Evolutionary conservation across 2,888 invertebrate species (phyloP).

Genomic region (Plagodis dolabraria): DNA sequence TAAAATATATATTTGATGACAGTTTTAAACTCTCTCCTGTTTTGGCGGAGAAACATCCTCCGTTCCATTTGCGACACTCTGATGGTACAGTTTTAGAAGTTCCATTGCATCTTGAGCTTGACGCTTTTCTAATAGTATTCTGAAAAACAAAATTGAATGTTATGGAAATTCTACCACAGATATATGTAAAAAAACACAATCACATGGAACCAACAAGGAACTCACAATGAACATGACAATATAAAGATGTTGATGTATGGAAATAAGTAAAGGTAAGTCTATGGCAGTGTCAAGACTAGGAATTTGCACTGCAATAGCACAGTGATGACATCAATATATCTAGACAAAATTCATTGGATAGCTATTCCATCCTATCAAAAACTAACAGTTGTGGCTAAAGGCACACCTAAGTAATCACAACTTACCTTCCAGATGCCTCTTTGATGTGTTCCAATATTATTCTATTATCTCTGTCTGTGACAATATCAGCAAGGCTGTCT

Average conservation of each 20-base stretch:
- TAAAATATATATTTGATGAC: conserved; percentile 26
- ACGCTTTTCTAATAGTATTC: conserved; percentile 91
- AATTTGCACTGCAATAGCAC: too few species aligned
- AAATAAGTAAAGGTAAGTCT: too few species aligned
- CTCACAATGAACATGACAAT: too few species aligned
- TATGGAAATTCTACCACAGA: neutral
- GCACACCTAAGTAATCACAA: too few species aligned
- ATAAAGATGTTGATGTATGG: too few species aligned
- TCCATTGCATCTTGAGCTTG: conserved; percentile 95
- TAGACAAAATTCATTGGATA: too few species aligned
- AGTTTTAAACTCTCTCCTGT: conserved; percentile 73
- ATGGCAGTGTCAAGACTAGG: too few species aligned
- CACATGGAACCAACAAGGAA: too few species aligned
- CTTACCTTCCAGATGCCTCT: conserved; percentile 91
- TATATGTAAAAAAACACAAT: too few species aligned
- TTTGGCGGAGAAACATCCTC: conserved; percentile 78
- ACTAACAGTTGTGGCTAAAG: too few species aligned
- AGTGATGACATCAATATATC: too few species aligned
- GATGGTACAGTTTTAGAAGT: conserved; percentile 90
- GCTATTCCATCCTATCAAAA: too few species aligned
- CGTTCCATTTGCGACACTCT: conserved; percentile 79
- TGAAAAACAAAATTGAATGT: conserved; percentile 53
- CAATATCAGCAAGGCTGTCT: conserved; percentile 93
- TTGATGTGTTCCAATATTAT: conserved; percentile 92
- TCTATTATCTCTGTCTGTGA: conserved; percentile 89